Conservation (phyloP, 2,888 invertebrate species). For the Meganola albula region DNA sequence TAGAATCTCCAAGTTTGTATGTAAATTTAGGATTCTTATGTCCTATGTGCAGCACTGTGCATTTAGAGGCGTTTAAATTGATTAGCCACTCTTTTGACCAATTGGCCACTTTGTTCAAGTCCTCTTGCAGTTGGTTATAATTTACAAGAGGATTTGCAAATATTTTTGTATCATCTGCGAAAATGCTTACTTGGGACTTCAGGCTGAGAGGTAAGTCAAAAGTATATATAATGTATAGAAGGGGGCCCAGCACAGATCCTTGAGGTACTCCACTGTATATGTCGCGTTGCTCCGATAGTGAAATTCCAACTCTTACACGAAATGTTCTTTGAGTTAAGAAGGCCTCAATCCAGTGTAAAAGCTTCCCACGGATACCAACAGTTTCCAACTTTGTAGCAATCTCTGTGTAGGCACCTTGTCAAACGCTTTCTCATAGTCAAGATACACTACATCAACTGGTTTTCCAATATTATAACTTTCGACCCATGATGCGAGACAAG, state of each 20-base stretch:
- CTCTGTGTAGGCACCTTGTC: too few relatives aligned
- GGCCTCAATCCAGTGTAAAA: too few relatives aligned
- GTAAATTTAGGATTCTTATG: neutral
- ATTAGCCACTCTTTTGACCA: slow-evolving; percentile 2
- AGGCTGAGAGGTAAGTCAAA: neutral
- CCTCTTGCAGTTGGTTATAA: neutral
- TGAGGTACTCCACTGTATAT: too few relatives aligned
- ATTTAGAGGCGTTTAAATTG: slow-evolving; percentile 1
- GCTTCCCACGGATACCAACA: too few relatives aligned
- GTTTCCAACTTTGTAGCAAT: too few relatives aligned
- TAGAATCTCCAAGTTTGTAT: neutral
- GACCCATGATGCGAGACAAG: too few relatives aligned
- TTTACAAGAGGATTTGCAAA: slow-evolving; percentile 2
- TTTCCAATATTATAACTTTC: too few relatives aligned
- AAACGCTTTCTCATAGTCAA: too few relatives aligned
- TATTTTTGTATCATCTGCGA: slow-evolving; percentile 6
- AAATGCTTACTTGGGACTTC: slow-evolving; percentile 1
- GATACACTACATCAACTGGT: too few relatives aligned
- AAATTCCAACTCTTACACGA: too few relatives aligned
- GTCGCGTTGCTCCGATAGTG: too few relatives aligned
- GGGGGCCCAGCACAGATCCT: neutral
- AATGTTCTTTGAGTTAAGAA: too few relatives aligned
- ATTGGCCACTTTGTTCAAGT: slow-evolving; percentile 2
- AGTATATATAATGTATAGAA: neutral
- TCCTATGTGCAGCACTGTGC: neutral